phyloP scores from a whole-genome alignment of 2,888 invertebrate genomes.

The Drosophila robusta region DNA sequence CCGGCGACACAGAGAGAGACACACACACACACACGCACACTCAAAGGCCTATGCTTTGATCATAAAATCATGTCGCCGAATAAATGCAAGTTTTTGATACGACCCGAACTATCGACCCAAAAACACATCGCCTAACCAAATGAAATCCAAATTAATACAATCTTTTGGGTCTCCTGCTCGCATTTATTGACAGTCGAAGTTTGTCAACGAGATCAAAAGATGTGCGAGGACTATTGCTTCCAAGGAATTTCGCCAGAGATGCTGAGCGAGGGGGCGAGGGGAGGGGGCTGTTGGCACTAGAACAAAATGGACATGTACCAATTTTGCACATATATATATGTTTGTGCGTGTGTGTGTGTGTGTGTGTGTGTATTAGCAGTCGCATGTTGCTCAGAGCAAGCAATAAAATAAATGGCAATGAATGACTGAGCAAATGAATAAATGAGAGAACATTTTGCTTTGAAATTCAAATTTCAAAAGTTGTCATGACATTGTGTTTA shows the following conservation, averaged over 20 bases:
- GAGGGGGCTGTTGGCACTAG: constrained; percentile 2
- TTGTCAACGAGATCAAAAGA: constrained; percentile 71
- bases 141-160: constrained; percentile 78
- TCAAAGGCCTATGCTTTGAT: constrained; percentile 60
- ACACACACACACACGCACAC: constrained; percentile 7
- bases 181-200: constrained; percentile 68
- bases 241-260: constrained; percentile 53
- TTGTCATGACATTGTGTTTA: constrained; percentile 82
- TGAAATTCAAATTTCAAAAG: constrained; percentile 82
- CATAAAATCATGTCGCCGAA: constrained; percentile 46
- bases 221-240: constrained; percentile 55
- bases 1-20: background rate
- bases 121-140: constrained; percentile 55
- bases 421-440: constrained; percentile 80
- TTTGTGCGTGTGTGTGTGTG: constrained; percentile 5
- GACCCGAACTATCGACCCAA: constrained; percentile 58
- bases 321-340: constrained; percentile 35
- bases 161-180: constrained; percentile 60
- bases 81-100: constrained; percentile 25
- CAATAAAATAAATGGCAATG: constrained; percentile 82
- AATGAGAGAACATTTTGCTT: constrained; percentile 80
- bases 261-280: background rate
- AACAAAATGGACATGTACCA: constrained; percentile 63
- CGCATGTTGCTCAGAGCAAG: constrained; percentile 49
- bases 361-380: constrained; percentile 15